These are phyloP conservation scores for Dicrostonyx torquatus DNA, from an alignment of 2,797 vertebrate species.

Conservation along the genomic window DNA sequence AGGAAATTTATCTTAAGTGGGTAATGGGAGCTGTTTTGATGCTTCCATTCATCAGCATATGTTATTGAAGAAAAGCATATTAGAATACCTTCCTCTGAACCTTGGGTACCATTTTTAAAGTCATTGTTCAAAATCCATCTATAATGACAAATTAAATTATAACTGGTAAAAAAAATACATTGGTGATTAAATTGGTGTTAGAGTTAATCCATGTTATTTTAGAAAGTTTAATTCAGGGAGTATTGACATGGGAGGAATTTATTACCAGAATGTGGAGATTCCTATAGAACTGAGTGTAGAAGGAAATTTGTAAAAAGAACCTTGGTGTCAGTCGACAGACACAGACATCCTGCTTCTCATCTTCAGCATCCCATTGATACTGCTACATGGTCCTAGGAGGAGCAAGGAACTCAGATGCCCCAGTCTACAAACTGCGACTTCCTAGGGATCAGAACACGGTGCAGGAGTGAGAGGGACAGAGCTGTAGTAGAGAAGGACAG, in stretches of 20 bases:
- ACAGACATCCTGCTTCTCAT: background rate
- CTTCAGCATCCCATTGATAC: background rate
- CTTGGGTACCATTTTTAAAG: constrained; percentile 19
- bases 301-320: background rate
- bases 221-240: background rate
- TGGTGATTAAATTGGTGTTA: background rate
- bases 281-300: background rate
- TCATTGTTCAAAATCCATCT: constrained; percentile 48
- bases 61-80: background rate
- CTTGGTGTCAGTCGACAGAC: background rate
- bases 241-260: background rate
- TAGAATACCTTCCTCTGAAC: background rate
- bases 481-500: background rate
- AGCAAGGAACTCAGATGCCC: too few relatives aligned
- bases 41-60: background rate
- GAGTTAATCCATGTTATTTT: background rate
- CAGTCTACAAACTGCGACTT: background rate
- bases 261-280: background rate
- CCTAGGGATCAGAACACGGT: background rate
- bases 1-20: background rate
- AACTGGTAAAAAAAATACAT: background rate
- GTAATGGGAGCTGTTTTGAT: background rate
- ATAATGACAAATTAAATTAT: constrained; percentile 15
- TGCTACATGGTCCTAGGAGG: background rate
- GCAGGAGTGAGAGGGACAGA: background rate